These are phyloP conservation scores for Reticulitermes speratus DNA, from an alignment of 1,140 invertebrate species.

Conservation along the genomic window DNA sequence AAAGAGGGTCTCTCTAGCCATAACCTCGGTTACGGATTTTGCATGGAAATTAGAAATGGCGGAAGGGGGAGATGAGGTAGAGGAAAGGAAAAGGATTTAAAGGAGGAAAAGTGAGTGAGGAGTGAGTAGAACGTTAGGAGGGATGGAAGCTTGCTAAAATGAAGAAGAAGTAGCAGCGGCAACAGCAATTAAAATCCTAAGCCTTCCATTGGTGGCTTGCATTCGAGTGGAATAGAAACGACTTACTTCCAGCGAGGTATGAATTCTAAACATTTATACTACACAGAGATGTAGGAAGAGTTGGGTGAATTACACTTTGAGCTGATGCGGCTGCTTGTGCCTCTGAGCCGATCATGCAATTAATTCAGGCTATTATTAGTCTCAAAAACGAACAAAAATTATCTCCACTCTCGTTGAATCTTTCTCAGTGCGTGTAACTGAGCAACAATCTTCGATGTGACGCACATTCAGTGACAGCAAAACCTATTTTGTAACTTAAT, in stretches of 20 bases:
- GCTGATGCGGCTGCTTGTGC: background rate
- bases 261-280: constrained; percentile 9
- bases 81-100: constrained; percentile 11
- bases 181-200: constrained; percentile 26
- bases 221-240: background rate
- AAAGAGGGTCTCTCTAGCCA: constrained; percentile 6
- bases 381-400: background rate
- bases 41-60: constrained; percentile 31
- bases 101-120: background rate
- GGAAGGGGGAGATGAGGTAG: constrained; percentile 6
- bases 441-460: background rate
- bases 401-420: too few species aligned
- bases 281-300: background rate
- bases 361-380: background rate
- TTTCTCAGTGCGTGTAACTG: background rate
- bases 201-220: constrained; percentile 23
- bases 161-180: constrained; percentile 9
- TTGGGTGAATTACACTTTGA: background rate
- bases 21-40: constrained; percentile 23
- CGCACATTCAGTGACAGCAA: background rate
- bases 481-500: too few species aligned
- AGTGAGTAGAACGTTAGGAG: background rate
- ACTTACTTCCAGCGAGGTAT: background rate
- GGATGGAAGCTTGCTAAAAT: background rate
- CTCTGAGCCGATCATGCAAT: background rate